Base-by-base conservation (phyloP, 2,888 invertebrate species). In the Sarcophaga variegata region DNA sequence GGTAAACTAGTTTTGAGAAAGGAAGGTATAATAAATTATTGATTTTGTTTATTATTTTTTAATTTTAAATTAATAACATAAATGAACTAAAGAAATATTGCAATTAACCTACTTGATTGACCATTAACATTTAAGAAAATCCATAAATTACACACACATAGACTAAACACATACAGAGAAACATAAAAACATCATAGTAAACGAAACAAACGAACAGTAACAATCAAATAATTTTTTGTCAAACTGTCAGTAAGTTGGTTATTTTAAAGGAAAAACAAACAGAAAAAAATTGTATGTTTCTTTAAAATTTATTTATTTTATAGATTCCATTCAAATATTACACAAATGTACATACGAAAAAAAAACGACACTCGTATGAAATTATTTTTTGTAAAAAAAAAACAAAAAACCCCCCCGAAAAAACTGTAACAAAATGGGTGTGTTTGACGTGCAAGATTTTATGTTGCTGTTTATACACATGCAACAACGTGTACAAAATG, bases 381-480 rank as follows among this genome's bases (percentile, higher is more conserved):
- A 66, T 77, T 67, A 60, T 22, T 60, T 49, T 12, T 22, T 14
- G 6, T 6, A 60, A 72, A 59, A 72, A n/a, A 27, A 59, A 27
- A 10, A n/a, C 49, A 63, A 27, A 81, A 37, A 37, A 6, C 1
- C 20, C 37, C 37, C 37, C 37, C 10, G 2, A 10, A 79, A 80
- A 74, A 87, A 87, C 71, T 78, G 87, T 87, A 87, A 87, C 87
- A 79, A 87, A 87, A 81, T 87, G 84, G 87, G 87, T 87, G 87
- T 87, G 87, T 87, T 84, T 81, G 87, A 87, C 87, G 87, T 87
- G 87, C 78, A 87, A 87, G 86, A 87, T 87, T 87, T 83, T 75
- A 64, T 78, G 83, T 83, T 78, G 66, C 80, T 83, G 72, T 79
- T 76, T 79, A 66, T 66, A 81, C 72, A 83, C 87, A 84, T 87